Percentiles rank a stretch among this genome's conserved stretches.
phyloP scores from a whole-genome alignment of 2,113 vertebrate genomes.

The Beaufortia kweichowensis region DNA sequence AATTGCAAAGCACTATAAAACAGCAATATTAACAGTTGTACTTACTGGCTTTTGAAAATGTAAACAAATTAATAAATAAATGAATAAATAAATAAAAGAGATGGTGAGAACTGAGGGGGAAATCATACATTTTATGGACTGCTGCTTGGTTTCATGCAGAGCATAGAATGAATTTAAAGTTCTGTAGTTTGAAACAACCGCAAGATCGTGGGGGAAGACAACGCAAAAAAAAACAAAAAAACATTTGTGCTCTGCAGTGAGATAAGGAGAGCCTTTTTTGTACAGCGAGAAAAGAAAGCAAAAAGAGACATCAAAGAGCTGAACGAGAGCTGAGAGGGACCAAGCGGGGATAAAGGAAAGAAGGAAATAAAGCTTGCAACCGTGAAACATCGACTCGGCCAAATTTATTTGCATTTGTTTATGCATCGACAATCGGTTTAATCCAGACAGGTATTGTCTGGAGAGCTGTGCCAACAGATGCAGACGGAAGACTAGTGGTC shows the following conservation, averaged over 20 bases:
- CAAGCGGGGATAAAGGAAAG: not conserved
- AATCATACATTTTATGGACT: conserved; percentile 9
- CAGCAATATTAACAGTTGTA: conserved; percentile 23
- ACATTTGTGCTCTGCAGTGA: conserved; percentile 68
- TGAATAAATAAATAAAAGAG: conserved; percentile 39
- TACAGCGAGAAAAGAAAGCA: conserved; percentile 75
- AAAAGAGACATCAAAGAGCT: conserved; percentile 82
- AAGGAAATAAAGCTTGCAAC: conserved; percentile 62
- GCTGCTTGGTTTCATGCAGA: conserved; percentile 25
- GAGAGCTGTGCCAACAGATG: conserved; percentile 69
- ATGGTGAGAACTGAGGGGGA: no score
- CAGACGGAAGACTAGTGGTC: conserved; percentile 87
- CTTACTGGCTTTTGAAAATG: not conserved
- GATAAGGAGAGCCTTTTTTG: conserved; percentile 71
- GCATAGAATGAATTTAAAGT: conserved; percentile 49
- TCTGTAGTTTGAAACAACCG: conserved; percentile 51
- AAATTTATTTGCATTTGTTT: conserved; percentile 77
- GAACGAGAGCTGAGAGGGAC: conserved; percentile 59
- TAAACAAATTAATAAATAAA: conserved; percentile 36
- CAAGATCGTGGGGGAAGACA: conserved; percentile 59
- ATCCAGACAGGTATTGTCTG: conserved; percentile 81
- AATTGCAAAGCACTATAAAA: conserved; percentile 19
- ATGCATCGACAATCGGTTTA: conserved; percentile 70
- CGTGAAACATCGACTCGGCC: conserved; percentile 73
- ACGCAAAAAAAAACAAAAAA: conserved; percentile 36